Base-by-base conservation (phyloP, 1,140 invertebrate genomes). In the Lethrus apterus region DNA sequence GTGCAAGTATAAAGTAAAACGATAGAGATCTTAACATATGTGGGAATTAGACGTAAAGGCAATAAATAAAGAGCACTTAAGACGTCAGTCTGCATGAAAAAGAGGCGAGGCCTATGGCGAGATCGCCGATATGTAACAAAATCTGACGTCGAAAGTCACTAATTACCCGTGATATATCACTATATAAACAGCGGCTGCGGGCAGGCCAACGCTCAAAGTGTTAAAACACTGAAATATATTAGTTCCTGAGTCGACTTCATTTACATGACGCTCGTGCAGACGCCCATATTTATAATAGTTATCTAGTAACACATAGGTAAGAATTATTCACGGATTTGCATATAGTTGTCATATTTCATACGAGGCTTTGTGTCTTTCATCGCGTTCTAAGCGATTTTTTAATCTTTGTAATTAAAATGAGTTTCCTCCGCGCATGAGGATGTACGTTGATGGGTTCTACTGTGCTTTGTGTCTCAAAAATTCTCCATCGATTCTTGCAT, bases 201-300 rank as follows among this genome's bases (percentile, higher is more conserved):
- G 44, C 49, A 46, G 50, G 42, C 47, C 51, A 46, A 58, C 55
- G 57, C 57, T 56, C 44, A 43, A 58, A 59, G 58, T 62, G 61
- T 63, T 62, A 60, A 58, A 60, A 57, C 56, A 62, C 55, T 61
- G 54, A 61, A 61, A 63, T 63, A 63, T 63, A 63, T 63, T 61
- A 60, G 57, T 58, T 58, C 56, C 57, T 56, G 52, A 46, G 44
- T 46, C 35, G 50, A 44, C 53, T 56, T 63, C 59, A 61, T 63
- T 63, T 63, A 57, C 58, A 62, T 62, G 47, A 42, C 52, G 48
- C 43, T 45, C 49, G 47, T 42, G 38, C 44, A 47, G 50, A 51
- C 57, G 51, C 55, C 51, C 56, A 58, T 60, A 57, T 60, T 60
- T 60, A 60, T 60, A 58, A 58, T 55, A 53, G 54, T 56, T 56